These are phyloP conservation scores for Odontocolon sp. DNA, from an alignment of 2,888 invertebrate species.

Conservation along the genomic window DNA sequence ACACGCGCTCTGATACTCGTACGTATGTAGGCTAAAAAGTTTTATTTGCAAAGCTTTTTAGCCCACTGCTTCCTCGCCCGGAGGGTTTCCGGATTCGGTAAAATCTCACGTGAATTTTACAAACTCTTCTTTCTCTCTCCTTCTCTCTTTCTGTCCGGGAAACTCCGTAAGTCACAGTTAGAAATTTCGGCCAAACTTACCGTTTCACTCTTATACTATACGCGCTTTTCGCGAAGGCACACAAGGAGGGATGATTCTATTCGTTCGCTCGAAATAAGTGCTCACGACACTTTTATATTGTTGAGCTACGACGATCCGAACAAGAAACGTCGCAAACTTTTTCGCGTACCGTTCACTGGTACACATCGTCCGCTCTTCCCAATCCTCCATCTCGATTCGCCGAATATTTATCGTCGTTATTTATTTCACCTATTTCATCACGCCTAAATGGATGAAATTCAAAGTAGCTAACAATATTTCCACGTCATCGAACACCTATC, in stretches of 20 bases:
- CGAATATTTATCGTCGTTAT: too few species aligned
- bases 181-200: conserved; percentile 46
- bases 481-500: not conserved
- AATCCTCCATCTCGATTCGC: not conserved
- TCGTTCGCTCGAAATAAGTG: conserved; percentile 51
- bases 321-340: conserved; percentile 25
- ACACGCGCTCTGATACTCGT: too few species aligned
- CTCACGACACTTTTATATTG: conserved; percentile 39
- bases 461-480: too few species aligned
- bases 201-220: conserved; percentile 15
- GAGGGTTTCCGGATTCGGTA: conserved; percentile 8
- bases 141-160: not conserved
- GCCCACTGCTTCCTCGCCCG: conserved; percentile 5
- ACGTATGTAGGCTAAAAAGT: conserved; percentile 27
- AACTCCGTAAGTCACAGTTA: conserved; percentile 42
- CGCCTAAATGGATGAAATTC: too few species aligned
- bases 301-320: conserved; percentile 21
- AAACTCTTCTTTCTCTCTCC: conserved; percentile 1
- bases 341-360: conserved; percentile 13
- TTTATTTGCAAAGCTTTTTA: conserved; percentile 41
- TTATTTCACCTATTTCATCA: too few species aligned
- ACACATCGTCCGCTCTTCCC: not conserved
- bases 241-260: conserved; percentile 39
- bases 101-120: conserved; percentile 28
- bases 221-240: not conserved